Evolutionary conservation across 2,888 invertebrate species (phyloP).

Genomic region (Gandaritis pyraliata): DNA sequence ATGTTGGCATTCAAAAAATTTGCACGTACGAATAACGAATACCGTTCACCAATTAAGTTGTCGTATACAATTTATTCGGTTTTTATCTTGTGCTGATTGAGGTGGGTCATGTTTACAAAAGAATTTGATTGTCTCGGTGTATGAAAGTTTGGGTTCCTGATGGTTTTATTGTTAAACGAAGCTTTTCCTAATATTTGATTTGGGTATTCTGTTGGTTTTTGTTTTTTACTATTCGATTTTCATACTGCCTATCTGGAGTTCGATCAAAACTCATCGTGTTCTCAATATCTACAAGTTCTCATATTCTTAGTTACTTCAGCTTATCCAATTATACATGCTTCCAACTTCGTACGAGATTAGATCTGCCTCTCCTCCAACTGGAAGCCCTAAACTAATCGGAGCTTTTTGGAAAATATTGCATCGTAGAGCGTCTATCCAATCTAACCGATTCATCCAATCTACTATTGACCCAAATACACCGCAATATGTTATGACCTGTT

Average conservation of each 20-base stretch:
- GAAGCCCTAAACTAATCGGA: not conserved
- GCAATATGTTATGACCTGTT: constrained; percentile 41
- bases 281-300: too few species aligned
- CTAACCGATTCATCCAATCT: constrained; percentile 32
- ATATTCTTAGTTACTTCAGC: not conserved
- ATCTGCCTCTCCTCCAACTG: not conserved
- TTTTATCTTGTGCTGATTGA: constrained; percentile 32
- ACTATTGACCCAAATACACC: constrained; percentile 37
- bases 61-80: constrained; percentile 28
- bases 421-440: constrained; percentile 16
- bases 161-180: not conserved
- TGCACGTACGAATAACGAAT: constrained; percentile 28
- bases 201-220: too few species aligned
- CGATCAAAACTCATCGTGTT: too few species aligned
- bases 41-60: constrained; percentile 30
- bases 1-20: constrained; percentile 33
- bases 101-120: constrained; percentile 27
- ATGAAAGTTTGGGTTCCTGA: not conserved
- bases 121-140: constrained; percentile 13
- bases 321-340: not conserved
- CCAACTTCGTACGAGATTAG: not conserved
- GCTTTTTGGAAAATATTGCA: constrained; percentile 3
- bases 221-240: too few species aligned
- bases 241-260: too few species aligned
- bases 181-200: not conserved